A percentile compares a stretch with the other conserved stretches of the same genome.
phyloP scores from a whole-genome alignment of 2,797 vertebrate genomes.

The Acrossocheilus wenchowensis region DNA sequence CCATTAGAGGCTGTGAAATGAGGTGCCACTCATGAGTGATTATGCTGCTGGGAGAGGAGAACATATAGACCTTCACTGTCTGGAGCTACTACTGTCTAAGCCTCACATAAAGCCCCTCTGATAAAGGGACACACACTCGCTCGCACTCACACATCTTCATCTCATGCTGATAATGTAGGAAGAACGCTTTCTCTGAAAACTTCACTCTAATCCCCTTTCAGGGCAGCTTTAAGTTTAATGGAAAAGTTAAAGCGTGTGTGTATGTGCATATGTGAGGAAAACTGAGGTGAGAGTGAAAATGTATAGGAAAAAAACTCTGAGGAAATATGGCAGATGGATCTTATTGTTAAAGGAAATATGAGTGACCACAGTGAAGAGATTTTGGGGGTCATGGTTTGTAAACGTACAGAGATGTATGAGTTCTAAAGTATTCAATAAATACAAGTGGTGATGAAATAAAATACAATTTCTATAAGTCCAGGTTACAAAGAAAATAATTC shows the following conservation, averaged over 20 bases:
- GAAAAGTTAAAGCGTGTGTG: conserved; percentile 55
- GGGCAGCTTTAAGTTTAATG: conserved; percentile 74
- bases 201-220: conserved; percentile 73
- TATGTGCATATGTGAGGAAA: conserved; percentile 43
- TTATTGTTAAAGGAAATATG: conserved; percentile 1
- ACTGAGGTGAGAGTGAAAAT: conserved; percentile 23
- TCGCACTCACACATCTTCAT: conserved; percentile 50
- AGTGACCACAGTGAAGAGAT: neutral
- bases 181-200: conserved; percentile 51
- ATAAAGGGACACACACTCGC: conserved; percentile 50
- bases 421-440: neutral
- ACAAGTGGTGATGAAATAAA: neutral
- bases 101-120: conserved; percentile 56
- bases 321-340: neutral
- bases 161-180: conserved; percentile 57
- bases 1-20: conserved; percentile 87
- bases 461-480: neutral
- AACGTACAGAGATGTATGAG: neutral
- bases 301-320: neutral
- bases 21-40: conserved; percentile 87
- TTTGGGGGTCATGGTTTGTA: neutral
- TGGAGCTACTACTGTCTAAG: conserved; percentile 38
- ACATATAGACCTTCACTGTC: conserved; percentile 72
- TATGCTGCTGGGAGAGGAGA: conserved; percentile 76
- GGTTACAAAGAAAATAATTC: neutral